phyloP scores from a whole-genome alignment of 2,888 invertebrate species.

The Lepeophtheirus nordmannii region DNA sequence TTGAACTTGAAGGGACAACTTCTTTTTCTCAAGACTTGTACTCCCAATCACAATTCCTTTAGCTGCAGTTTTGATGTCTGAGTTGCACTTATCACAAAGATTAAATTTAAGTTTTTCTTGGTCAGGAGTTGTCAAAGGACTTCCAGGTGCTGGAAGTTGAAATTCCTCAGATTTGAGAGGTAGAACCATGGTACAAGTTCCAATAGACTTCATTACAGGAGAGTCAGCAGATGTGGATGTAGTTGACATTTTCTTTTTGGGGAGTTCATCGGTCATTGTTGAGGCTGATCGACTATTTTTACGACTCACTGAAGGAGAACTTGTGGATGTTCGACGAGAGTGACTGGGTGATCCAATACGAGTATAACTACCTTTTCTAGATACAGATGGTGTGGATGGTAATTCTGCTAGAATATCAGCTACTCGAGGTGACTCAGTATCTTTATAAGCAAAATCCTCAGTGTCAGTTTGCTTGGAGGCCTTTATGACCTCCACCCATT shows the following conservation, averaged over 20 bases:
- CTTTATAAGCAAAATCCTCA: slow-evolving; percentile 26
- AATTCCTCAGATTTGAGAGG: background rate
- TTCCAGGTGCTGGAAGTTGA: slow-evolving; percentile 19
- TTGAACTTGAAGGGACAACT: background rate
- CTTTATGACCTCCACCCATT: slow-evolving; percentile 29
- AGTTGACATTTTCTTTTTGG: slow-evolving; percentile 4
- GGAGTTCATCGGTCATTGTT: slow-evolving; percentile 14
- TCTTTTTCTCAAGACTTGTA: background rate
- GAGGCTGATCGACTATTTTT: background rate
- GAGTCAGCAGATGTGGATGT: background rate
- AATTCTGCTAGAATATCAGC: slow-evolving; percentile 23
- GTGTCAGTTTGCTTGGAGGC: slow-evolving; percentile 27
- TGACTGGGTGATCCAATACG: background rate
- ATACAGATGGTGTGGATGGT: slow-evolving; percentile 6
- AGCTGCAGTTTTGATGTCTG: slow-evolving; percentile 24
- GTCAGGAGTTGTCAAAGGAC: slow-evolving; percentile 23
- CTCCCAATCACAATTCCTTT: slow-evolving; percentile 9
- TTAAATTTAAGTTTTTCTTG: slow-evolving; percentile 10
- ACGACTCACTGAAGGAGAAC: slow-evolving; percentile 3
- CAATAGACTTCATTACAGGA: slow-evolving; percentile 2
- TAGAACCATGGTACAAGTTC: slow-evolving; percentile 5
- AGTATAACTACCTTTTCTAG: background rate
- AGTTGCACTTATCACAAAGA: slow-evolving; percentile 24
- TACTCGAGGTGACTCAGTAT: slow-evolving; percentile 24
- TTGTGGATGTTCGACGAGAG: slow-evolving; percentile 18